These are phyloP conservation scores for Theristus sp. DNA, from an alignment of 2,888 invertebrate species.

Conservation along the genomic window DNA sequence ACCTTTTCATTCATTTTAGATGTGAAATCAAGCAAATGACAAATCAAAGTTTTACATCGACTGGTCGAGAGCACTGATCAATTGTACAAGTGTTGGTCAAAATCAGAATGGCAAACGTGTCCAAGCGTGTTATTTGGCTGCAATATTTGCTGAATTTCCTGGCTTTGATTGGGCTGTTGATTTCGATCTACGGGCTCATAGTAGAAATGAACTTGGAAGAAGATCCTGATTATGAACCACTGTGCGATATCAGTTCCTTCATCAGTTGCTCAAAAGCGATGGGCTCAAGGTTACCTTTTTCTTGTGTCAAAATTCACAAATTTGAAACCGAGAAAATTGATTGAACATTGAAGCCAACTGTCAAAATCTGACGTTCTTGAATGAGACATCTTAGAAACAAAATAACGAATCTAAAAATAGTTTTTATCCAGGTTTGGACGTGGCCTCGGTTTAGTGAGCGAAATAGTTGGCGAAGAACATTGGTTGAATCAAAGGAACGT, in stretches of 20 bases:
- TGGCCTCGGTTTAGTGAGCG: conserved; percentile 6
- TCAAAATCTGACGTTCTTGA: no score
- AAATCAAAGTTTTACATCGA: no score
- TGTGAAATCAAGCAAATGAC: no score
- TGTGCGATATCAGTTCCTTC: conserved; percentile 4
- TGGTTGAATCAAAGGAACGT: conserved; percentile 6
- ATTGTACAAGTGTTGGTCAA: no score
- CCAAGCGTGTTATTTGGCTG: not conserved
- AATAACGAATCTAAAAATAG: no score
- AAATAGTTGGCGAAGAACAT: conserved; percentile 6
- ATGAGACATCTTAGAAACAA: no score
- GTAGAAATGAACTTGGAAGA: conserved; percentile 3
- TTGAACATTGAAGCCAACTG: no score
- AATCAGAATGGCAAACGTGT: not conserved
- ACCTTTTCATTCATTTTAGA: no score
- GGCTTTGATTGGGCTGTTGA: not conserved
- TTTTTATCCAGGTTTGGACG: conserved; percentile 4
- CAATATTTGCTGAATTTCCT: conserved; percentile 1
- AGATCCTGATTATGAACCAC: conserved; percentile 5
- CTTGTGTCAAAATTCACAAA: no score
- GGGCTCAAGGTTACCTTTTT: conserved; percentile 2
- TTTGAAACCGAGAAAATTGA: no score
- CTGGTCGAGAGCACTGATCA: no score
- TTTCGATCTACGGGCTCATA: conserved; percentile 5
- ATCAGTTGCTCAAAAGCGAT: conserved; percentile 7